These are phyloP conservation scores for Luperina testacea DNA, from an alignment of 2,888 invertebrate genomes.

Conservation along the genomic window DNA sequence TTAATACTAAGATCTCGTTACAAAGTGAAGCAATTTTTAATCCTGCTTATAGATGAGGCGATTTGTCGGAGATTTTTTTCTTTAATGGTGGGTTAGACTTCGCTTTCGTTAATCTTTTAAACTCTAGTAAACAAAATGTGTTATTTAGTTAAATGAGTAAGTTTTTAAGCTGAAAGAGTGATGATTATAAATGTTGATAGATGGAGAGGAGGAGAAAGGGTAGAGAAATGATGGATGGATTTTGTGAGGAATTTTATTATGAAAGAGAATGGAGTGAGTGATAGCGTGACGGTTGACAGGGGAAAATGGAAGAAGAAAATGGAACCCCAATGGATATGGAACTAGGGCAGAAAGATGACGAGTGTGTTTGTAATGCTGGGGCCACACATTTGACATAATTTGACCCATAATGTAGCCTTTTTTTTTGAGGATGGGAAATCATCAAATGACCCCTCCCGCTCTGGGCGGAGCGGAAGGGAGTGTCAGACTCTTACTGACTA, in stretches of 20 bases:
- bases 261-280: background rate
- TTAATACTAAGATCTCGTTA: constrained; percentile 68
- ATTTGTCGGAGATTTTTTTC: constrained; percentile 43
- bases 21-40: constrained; percentile 63
- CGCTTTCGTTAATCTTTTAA: constrained; percentile 12
- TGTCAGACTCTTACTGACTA: too few relatives aligned
- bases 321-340: too few relatives aligned
- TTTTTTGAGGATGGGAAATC: too few relatives aligned
- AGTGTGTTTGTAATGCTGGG: background rate
- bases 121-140: background rate
- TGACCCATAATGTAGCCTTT: too few relatives aligned
- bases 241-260: background rate
- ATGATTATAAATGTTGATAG: constrained; percentile 1
- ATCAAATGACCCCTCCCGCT: too few relatives aligned
- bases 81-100: constrained; percentile 5
- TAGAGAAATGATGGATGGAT: too few relatives aligned
- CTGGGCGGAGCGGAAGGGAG: too few relatives aligned
- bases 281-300: background rate
- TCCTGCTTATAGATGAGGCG: constrained; percentile 47
- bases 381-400: too few relatives aligned
- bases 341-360: background rate
- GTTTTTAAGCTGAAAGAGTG: background rate
- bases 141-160: background rate
- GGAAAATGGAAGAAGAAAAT: background rate
- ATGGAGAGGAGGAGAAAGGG: too few relatives aligned